phyloP scores from a whole-genome alignment of 2,113 vertebrate genomes.

The Camelus dromedarius region DNA sequence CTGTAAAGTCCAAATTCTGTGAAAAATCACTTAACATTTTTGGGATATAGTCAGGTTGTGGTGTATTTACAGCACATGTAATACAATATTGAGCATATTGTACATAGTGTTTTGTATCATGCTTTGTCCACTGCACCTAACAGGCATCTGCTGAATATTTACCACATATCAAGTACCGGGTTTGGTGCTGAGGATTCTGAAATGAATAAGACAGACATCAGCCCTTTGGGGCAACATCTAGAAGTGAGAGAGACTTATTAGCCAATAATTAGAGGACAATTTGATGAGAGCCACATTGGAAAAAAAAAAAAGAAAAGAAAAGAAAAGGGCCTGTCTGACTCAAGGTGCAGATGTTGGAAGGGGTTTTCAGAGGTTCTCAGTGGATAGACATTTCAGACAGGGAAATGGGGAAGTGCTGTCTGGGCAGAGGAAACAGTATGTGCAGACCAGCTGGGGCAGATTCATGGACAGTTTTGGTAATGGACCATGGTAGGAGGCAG shows the following conservation, averaged over 20 bases:
- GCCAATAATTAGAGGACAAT: background rate
- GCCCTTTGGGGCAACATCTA: background rate
- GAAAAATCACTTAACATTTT: constrained; percentile 18
- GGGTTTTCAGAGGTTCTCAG: background rate
- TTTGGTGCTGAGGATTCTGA: background rate
- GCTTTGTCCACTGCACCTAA: background rate
- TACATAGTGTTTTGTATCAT: background rate
- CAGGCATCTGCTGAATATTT: background rate
- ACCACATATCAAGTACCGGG: background rate
- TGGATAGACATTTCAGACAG: background rate
- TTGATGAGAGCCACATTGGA: background rate
- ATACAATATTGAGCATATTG: background rate
- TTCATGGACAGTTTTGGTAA: background rate
- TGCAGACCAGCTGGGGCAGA: background rate
- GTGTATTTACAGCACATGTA: background rate
- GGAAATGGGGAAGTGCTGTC: background rate
- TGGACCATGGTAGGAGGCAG: background rate
- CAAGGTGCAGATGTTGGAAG: background rate
- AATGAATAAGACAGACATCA: background rate
- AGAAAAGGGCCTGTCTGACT: background rate
- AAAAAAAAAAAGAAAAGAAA: background rate
- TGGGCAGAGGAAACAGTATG: background rate
- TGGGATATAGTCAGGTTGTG: background rate
- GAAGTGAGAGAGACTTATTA: background rate
- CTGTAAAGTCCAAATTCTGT: background rate